Evolutionary conservation across 2,888 invertebrate genomes (phyloP).

Genomic region (Eucera pruinosa): DNA sequence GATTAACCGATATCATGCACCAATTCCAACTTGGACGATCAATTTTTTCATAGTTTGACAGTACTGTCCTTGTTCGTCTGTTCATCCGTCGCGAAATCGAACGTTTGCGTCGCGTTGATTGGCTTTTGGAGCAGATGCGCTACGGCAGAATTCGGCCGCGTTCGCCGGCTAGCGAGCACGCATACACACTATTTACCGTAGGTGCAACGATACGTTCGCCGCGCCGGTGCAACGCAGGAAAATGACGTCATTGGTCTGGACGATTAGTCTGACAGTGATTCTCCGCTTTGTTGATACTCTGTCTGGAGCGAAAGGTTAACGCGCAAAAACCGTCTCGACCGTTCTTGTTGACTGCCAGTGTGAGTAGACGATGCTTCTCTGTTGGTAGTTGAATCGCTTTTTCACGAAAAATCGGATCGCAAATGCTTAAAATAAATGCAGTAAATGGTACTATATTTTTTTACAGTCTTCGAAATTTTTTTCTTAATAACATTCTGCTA

Average conservation of each 20-base stretch:
- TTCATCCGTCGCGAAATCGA: background rate
- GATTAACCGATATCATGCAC: background rate
- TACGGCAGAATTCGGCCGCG: conserved; percentile 12
- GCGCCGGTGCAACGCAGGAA: conserved; percentile 58
- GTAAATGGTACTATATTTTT: background rate
- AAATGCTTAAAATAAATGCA: background rate
- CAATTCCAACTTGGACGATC: background rate
- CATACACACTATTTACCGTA: conserved; percentile 39
- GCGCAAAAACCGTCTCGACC: conserved; percentile 55
- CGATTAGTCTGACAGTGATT: conserved; percentile 77
- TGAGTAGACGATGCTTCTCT: conserved; percentile 25
- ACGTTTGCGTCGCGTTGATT: background rate
- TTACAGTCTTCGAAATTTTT: background rate
- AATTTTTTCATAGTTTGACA: background rate
- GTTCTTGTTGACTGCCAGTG: conserved; percentile 5
- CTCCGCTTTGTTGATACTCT: conserved; percentile 77
- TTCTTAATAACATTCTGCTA: too few species aligned
- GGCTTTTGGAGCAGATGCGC: background rate
- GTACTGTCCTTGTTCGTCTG: background rate
- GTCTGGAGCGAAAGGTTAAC: conserved; percentile 63
- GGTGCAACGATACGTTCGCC: conserved; percentile 61
- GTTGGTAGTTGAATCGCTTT: background rate
- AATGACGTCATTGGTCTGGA: conserved; percentile 70
- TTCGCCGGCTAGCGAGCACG: conserved; percentile 16
- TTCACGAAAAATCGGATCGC: conserved; percentile 13